Base-by-base conservation (phyloP, 37 sponge, comb jelly and placozoan species). In the Chondrilla cf. caribensis region DNA sequence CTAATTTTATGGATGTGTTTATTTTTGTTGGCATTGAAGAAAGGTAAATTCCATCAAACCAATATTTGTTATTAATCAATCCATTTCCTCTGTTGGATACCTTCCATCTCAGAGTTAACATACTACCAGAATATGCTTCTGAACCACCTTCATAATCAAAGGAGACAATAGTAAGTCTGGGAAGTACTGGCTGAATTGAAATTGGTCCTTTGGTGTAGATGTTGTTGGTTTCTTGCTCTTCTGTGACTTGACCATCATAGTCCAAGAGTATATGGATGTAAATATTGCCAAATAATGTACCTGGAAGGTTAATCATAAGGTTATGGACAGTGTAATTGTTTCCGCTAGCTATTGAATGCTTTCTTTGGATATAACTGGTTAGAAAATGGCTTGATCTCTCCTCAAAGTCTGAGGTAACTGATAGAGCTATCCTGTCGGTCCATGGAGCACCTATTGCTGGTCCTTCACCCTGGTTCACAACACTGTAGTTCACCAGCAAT, bases 151-250 rank as follows among this genome's bases (percentile, higher is more conserved):
- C 37, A 24, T 25, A 9, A 1, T 21, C 3, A 42, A 42, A 24
- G 26, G 4, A 42, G 17, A 25, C n/a, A 43, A 66, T 17, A 42
- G 51, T 24, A 2, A 82, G 32, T 24, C 67, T 70, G 0, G 70
- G 68, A 28, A 68, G 43, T 0, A 82, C 47, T 65, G 51, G 44
- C 9, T 54, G 82, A 14, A 82, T 26, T 9, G 11, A 21, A 28
- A 82, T 2, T 7, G 82, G 82, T 54, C 81, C 81, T n/a, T 26
- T 47, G 28, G 70, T 82, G 0, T 41, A 17, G 0, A 42, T 54
- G 35, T 82, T 82, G 33, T 82, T 40, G 4, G 9, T 38, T 33
- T 82, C 70, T 43, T 42, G 24, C 6, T 37, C 18, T 35, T 82
- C 82, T 15, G 28, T 38, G 32, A 82, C 67, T 0, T 70, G 82